phyloP scores from a whole-genome alignment of 2,888 invertebrate genomes.

The Plebejus argus region DNA sequence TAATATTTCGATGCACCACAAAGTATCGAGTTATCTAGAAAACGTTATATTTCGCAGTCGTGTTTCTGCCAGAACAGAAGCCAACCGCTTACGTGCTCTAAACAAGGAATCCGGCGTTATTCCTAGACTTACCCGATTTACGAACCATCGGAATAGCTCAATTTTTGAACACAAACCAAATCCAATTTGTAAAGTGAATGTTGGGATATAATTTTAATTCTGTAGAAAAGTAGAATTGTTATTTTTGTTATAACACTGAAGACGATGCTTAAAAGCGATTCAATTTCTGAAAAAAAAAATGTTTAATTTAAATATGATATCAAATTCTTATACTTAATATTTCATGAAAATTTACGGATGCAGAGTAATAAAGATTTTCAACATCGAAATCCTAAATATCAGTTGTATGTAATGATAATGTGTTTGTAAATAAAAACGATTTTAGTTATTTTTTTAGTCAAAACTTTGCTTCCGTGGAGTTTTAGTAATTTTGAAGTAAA shows the following conservation, averaged over 20 bases:
- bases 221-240: neutral
- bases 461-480: too few relatives aligned
- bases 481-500: too few relatives aligned
- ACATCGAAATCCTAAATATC: too few relatives aligned
- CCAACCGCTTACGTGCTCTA: slow-evolving; percentile 33
- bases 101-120: slow-evolving; percentile 30
- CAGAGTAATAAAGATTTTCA: too few relatives aligned
- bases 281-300: too few relatives aligned
- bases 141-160: slow-evolving; percentile 32
- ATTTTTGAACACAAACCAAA: slow-evolving; percentile 29
- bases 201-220: neutral
- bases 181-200: slow-evolving; percentile 27
- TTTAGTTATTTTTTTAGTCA: too few relatives aligned
- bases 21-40: neutral
- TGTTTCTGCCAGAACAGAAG: slow-evolving; percentile 13
- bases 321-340: too few relatives aligned
- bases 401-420: too few relatives aligned
- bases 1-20: neutral
- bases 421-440: too few relatives aligned
- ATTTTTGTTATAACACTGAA: neutral
- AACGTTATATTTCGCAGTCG: neutral
- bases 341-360: too few relatives aligned
- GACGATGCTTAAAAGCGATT: neutral
- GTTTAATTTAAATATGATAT: too few relatives aligned
- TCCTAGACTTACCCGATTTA: slow-evolving; percentile 33